Percentiles rank a stretch among this genome's conserved stretches.
Evolutionary conservation across 1,140 invertebrate species (phyloP).

Genomic region (Andrena cerasifolii): DNA sequence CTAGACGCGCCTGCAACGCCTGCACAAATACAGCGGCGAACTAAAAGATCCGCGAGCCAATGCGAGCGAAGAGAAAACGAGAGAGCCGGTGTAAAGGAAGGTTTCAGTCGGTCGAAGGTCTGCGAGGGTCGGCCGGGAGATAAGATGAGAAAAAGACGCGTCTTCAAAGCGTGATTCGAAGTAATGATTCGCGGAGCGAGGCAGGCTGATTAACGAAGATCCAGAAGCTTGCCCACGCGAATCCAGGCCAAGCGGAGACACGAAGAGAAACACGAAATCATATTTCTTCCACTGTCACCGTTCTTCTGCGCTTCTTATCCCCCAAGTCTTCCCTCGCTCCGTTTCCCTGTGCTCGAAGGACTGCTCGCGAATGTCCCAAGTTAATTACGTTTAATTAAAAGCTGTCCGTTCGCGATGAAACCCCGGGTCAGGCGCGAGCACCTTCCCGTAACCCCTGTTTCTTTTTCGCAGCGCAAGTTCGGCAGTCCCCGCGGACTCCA

Average conservation of each 20-base stretch:
- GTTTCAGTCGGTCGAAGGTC: not conserved
- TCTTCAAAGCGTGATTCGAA: constrained; percentile 18
- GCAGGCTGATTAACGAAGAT: constrained; percentile 49
- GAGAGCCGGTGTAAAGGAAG: not conserved
- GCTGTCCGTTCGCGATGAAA: not conserved
- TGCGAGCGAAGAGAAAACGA: not conserved
- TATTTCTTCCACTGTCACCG: not conserved
- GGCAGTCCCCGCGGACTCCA: not conserved
- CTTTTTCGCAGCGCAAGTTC: not conserved
- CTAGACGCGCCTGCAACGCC: no score
- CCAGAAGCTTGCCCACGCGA: not conserved
- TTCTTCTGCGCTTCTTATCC: not conserved
- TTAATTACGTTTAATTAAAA: constrained; percentile 18
- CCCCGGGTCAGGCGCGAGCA: not conserved
- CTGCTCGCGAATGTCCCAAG: not conserved
- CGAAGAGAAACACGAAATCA: not conserved
- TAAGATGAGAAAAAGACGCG: not conserved
- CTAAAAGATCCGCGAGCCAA: not conserved
- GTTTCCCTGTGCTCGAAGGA: not conserved
- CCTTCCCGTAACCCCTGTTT: not conserved
- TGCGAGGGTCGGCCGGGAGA: not conserved
- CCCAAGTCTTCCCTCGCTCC: not conserved
- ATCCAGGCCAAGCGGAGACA: not conserved
- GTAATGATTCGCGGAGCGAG: constrained; percentile 29
- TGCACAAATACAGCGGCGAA: no score